These are phyloP conservation scores for Eptesicus fuscus DNA, from an alignment of 2,113 vertebrate genomes.

Conservation along the genomic window DNA sequence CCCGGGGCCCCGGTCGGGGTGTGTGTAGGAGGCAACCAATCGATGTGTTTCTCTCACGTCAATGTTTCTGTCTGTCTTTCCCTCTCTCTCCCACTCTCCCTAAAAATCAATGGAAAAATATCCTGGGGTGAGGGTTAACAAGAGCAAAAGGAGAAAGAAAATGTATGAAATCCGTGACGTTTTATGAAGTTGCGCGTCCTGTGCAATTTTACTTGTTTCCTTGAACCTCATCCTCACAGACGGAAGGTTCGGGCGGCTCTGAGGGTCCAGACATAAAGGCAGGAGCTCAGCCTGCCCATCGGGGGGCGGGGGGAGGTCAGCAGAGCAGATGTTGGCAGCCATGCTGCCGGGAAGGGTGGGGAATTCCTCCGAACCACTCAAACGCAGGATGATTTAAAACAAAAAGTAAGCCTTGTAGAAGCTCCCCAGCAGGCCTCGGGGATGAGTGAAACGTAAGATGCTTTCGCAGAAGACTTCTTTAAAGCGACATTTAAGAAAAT, in stretches of 20 bases:
- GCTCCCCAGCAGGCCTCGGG: not conserved
- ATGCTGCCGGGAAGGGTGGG: not conserved
- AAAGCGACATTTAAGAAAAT: not conserved
- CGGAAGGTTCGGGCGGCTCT: accelerated
- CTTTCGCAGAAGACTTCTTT: not conserved
- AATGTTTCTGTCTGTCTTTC: too few species aligned
- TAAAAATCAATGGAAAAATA: too few species aligned
- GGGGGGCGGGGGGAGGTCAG: accelerated
- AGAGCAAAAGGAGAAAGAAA: not conserved
- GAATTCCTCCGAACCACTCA: not conserved
- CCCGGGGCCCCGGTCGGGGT: too few species aligned
- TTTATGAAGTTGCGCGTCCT: accelerated
- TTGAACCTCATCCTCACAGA: accelerated
- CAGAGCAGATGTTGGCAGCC: accelerated
- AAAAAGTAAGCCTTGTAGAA: not conserved
- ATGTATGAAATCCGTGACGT: not conserved
- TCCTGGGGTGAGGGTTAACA: too few species aligned
- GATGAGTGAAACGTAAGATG: not conserved
- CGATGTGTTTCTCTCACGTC: too few species aligned
- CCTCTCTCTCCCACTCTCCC: too few species aligned
- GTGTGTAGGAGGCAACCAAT: too few species aligned
- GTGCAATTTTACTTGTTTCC: not conserved
- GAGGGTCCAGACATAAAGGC: accelerated
- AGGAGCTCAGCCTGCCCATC: accelerated
- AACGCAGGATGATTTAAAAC: not conserved